Base-by-base conservation (phyloP, 2,113 vertebrate species). In the Pachyramphus minor region DNA sequence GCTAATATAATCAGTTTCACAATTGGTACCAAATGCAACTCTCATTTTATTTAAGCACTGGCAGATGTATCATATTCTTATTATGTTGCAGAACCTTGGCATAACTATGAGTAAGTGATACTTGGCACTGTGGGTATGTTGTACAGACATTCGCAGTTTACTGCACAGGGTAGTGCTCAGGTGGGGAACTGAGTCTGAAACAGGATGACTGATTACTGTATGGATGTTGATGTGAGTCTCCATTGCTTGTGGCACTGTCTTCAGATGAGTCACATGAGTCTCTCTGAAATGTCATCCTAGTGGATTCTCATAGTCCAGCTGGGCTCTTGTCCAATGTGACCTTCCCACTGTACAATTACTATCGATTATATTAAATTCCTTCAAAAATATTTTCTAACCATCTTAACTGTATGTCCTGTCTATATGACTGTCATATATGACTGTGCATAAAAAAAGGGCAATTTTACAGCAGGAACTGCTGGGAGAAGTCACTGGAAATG, bases 1-100 rank as follows among this genome's bases (percentile, higher is more conserved):
- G 86, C 52, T 90, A 92, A 90, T 96, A 90, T 94, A 89, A 93
- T 97, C 83, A 86, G 79, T 47, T 84, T 87, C 89, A 95, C 88
- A 92, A 93, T 80, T 83, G 83, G 14, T 88, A 88, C 50, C 75
- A 83, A 95, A 76, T 94, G 83, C 59, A 80, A 82, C 64, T 90
- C 67, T 93, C 59, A 14, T 90, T 94, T 95, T 82, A 64, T 84
- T 94, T 88, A 79, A 94, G 88, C 63, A 88, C 82, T 3, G 6
- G 63, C 92, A 96, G 94, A 90, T 94, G 92, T 76, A 83, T 93
- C 94, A 35, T 83, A 75, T 76, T 93, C 74, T 84, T 93, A 41
- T 41, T 78, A 60, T 56, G 41, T 56, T 87, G 49, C 85, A 90
- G 63, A 96, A 60, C 49, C 63, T 76, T 62, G 82, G 25, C 4